These are phyloP conservation scores for Xanthia icteritia DNA, from an alignment of 2,888 invertebrate species.

Conservation along the genomic window DNA sequence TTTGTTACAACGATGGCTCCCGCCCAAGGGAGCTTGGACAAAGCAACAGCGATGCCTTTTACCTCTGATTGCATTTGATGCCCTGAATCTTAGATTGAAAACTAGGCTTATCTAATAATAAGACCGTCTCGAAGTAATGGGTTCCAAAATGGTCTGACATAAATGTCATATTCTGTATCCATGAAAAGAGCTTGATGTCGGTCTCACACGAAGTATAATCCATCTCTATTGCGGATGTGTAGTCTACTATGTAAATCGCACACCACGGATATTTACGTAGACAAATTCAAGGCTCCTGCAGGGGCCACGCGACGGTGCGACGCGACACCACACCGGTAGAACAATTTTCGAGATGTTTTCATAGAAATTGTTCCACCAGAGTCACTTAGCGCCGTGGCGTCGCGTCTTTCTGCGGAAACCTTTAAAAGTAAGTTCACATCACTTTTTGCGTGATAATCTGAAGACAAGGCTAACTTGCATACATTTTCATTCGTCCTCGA, in stretches of 20 bases:
- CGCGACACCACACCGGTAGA: too few relatives aligned
- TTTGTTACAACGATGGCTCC: constrained; percentile 42
- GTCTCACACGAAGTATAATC: not conserved
- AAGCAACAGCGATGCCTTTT: constrained; percentile 40
- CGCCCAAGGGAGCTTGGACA: constrained; percentile 23
- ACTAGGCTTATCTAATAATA: constrained; percentile 27
- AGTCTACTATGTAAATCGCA: too few relatives aligned
- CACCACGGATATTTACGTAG: too few relatives aligned
- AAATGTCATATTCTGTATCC: constrained; percentile 13
- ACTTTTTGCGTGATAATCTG: not conserved
- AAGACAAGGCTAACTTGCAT: not conserved
- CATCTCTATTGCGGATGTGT: not conserved
- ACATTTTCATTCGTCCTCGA: not conserved
- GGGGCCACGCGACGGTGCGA: too few relatives aligned
- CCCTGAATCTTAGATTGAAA: constrained; percentile 19
- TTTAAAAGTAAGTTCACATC: too few relatives aligned
- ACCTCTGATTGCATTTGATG: constrained; percentile 52
- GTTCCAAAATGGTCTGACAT: constrained; percentile 23
- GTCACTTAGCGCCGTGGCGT: too few relatives aligned
- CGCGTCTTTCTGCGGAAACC: too few relatives aligned
- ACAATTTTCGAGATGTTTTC: too few relatives aligned
- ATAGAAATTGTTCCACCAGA: too few relatives aligned
- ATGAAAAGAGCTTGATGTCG: constrained; percentile 9
- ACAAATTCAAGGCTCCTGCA: too few relatives aligned
- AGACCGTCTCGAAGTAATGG: constrained; percentile 26